These are phyloP conservation scores for Anthophora plumipes DNA, from an alignment of 2,888 invertebrate genomes.

Conservation along the genomic window DNA sequence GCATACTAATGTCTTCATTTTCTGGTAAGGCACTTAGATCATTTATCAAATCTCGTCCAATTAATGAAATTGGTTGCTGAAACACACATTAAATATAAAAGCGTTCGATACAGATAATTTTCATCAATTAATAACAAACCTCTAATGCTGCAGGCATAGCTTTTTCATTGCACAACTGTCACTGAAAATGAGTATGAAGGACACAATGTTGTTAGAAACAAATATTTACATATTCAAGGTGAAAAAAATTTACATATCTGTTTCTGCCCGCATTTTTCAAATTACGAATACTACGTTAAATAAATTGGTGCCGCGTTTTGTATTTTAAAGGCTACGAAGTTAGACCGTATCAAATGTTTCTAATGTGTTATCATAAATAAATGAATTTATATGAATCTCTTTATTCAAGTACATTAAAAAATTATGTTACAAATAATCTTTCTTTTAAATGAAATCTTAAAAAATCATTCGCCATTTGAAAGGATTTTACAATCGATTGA, in stretches of 20 bases:
- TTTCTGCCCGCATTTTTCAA: constrained; percentile 29
- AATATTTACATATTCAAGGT: constrained; percentile 54
- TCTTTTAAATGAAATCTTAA: constrained; percentile 1
- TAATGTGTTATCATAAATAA: constrained; percentile 32
- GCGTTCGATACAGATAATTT: not conserved
- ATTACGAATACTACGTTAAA: not conserved
- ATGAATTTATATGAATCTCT: constrained; percentile 53
- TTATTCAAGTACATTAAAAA: constrained; percentile 68
- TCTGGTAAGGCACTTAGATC: constrained; percentile 73
- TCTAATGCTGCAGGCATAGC: constrained; percentile 29
- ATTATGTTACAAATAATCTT: constrained; percentile 55
- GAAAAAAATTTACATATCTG: constrained; percentile 4
- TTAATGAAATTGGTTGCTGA: constrained; percentile 62
- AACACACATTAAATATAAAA: constrained; percentile 39
- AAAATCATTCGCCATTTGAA: constrained; percentile 32
- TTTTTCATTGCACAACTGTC: constrained; percentile 16
- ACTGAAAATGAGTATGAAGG: constrained; percentile 4
- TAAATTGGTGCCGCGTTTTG: not conserved
- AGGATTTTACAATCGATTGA: constrained; percentile 18
- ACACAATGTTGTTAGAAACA: constrained; percentile 15
- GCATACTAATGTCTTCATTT: constrained; percentile 71
- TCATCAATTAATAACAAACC: constrained; percentile 38
- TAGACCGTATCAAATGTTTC: constrained; percentile 17
- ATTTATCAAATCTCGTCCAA: constrained; percentile 70
- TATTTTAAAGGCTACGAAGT: constrained; percentile 8